phyloP scores from a whole-genome alignment of 2,113 vertebrate genomes.

The Coracopsis vasa region DNA sequence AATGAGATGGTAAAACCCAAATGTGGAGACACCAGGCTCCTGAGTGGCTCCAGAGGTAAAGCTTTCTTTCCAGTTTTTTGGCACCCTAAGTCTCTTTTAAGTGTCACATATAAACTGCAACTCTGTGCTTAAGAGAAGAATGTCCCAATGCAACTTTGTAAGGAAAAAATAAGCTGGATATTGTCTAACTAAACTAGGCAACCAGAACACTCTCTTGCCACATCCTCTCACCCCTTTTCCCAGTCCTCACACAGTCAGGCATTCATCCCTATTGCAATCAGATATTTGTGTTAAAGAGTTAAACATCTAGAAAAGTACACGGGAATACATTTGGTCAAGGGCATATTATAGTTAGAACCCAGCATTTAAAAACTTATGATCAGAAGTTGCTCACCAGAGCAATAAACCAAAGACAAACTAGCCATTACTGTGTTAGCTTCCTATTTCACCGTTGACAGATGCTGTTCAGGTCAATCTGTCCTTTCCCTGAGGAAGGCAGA shows the following conservation, averaged over 20 bases:
- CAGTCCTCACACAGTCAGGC: neutral
- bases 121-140: neutral
- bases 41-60: neutral
- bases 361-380: neutral
- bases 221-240: neutral
- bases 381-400: neutral
- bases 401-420: neutral
- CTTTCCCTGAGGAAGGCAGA: neutral
- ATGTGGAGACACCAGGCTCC: neutral
- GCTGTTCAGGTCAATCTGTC: neutral
- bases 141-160: neutral
- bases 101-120: neutral
- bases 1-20: conserved; percentile 57
- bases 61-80: neutral
- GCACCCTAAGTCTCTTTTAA: neutral
- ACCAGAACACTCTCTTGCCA: neutral
- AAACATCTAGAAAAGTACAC: conserved; percentile 27
- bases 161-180: neutral
- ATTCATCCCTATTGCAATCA: neutral
- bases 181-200: neutral
- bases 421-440: neutral
- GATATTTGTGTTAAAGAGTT: neutral
- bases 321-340: neutral
- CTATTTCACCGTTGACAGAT: neutral
- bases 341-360: neutral